phyloP scores from a whole-genome alignment of 1,140 invertebrate genomes.

The Psix sp. region DNA sequence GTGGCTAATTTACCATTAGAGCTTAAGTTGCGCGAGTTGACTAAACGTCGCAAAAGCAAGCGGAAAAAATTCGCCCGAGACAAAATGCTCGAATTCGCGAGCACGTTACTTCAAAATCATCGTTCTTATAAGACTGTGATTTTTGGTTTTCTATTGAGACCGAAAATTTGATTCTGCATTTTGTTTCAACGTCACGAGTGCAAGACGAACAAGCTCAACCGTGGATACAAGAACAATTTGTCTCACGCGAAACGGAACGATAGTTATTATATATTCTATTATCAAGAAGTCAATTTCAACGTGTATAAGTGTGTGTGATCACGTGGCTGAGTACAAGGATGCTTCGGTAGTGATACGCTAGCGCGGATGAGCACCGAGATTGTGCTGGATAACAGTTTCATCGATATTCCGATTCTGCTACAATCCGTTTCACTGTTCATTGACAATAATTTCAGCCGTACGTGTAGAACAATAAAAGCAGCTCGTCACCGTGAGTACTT shows the following conservation, averaged over 20 bases:
- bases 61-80: too few relatives aligned
- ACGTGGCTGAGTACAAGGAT: slow-evolving; percentile 15
- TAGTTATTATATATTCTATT: slow-evolving; percentile 39
- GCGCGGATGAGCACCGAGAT: slow-evolving; percentile 3
- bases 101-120: too few relatives aligned
- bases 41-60: slow-evolving; percentile 38
- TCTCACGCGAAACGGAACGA: slow-evolving; percentile 12
- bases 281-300: slow-evolving; percentile 52
- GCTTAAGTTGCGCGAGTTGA: background rate
- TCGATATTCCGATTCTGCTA: background rate
- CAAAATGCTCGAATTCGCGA: too few relatives aligned
- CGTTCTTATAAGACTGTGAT: too few relatives aligned
- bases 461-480: background rate
- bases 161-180: too few relatives aligned
- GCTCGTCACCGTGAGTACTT: background rate
- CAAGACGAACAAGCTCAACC: slow-evolving; percentile 35
- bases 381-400: slow-evolving; percentile 33
- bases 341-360: slow-evolving; percentile 14
- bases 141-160: too few relatives aligned
- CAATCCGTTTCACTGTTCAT: background rate
- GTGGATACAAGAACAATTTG: slow-evolving; percentile 12
- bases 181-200: too few relatives aligned
- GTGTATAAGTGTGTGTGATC: slow-evolving; percentile 16
- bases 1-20: slow-evolving; percentile 2
- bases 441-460: slow-evolving; percentile 4